phyloP scores from a whole-genome alignment of 92 coral and sea anemone species.

The Blastomussa wellsi region DNA sequence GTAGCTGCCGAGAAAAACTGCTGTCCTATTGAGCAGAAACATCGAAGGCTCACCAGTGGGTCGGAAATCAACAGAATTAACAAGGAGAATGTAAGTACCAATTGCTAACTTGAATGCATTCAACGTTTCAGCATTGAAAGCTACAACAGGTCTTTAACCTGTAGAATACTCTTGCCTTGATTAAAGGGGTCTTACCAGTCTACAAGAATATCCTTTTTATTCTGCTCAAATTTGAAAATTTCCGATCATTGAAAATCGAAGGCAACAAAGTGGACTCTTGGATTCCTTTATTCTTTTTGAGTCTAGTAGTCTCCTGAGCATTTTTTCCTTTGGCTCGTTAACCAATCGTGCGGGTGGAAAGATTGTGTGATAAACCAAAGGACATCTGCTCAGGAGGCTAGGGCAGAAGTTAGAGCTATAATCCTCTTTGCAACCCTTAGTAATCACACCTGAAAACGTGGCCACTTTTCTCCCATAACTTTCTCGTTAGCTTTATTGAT shows the following conservation, averaged over 20 bases:
- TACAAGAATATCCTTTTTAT: background rate
- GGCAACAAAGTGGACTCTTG: background rate
- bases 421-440: too few relatives aligned
- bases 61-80: slow-evolving; percentile 10
- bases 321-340: too few relatives aligned
- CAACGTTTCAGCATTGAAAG: too few relatives aligned
- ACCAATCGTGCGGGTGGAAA: too few relatives aligned
- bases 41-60: slow-evolving; percentile 4
- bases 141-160: too few relatives aligned
- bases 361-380: too few relatives aligned
- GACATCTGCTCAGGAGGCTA: too few relatives aligned
- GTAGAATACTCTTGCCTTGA: too few relatives aligned
- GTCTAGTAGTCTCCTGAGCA: too few relatives aligned
- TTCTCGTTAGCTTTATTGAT: background rate
- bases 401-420: too few relatives aligned
- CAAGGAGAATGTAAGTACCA: slow-evolving; percentile 70
- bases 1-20: background rate
- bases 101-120: background rate
- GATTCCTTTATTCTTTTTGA: background rate
- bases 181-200: too few relatives aligned
- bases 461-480: background rate
- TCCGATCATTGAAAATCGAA: background rate
- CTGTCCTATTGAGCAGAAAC: slow-evolving; percentile 8
- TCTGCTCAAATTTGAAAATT: background rate
- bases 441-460: too few relatives aligned